These are phyloP conservation scores for Meandrusa payeni DNA, from an alignment of 2,888 invertebrate genomes.

Conservation along the genomic window DNA sequence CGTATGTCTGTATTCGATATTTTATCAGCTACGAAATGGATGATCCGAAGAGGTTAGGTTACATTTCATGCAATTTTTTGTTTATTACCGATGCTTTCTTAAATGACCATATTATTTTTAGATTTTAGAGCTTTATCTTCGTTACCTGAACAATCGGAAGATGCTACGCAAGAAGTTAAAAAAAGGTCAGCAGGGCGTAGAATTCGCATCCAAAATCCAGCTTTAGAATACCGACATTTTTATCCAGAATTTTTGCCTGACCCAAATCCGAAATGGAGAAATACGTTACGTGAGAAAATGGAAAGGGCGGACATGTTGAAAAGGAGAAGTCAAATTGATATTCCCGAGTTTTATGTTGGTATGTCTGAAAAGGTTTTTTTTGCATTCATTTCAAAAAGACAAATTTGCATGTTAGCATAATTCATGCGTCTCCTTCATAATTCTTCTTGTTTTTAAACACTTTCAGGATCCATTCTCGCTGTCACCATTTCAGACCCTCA, in stretches of 20 bases:
- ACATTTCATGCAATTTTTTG: too few relatives aligned
- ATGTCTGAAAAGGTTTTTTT: constrained; percentile 42
- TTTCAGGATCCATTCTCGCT: constrained; percentile 90
- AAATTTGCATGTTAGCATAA: too few relatives aligned
- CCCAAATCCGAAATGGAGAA: constrained; percentile 88
- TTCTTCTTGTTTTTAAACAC: too few relatives aligned
- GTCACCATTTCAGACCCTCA: constrained; percentile 93
- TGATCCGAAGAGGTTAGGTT: constrained; percentile 67
- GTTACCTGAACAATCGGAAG: constrained; percentile 46
- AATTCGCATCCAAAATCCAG: constrained; percentile 44
- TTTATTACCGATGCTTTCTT: too few relatives aligned
- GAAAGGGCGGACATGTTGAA: constrained; percentile 96
- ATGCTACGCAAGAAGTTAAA: constrained; percentile 29
- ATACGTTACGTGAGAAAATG: constrained; percentile 90
- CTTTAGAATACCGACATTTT: constrained; percentile 83
- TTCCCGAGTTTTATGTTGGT: constrained; percentile 99
- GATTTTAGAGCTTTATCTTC: constrained; percentile 56
- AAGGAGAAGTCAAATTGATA: constrained; percentile 88
- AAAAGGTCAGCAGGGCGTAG: constrained; percentile 37
- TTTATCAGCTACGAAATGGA: constrained; percentile 55
- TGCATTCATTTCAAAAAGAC: too few relatives aligned
- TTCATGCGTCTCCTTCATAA: too few relatives aligned
- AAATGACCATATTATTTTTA: constrained; percentile 34
- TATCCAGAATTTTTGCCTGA: constrained; percentile 97
- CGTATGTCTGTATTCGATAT: constrained; percentile 46